A percentile compares a stretch with the other conserved stretches of the same genome.
Conservation (phyloP, 2,113 vertebrate genomes). For the Platichthys stellatus region DNA sequence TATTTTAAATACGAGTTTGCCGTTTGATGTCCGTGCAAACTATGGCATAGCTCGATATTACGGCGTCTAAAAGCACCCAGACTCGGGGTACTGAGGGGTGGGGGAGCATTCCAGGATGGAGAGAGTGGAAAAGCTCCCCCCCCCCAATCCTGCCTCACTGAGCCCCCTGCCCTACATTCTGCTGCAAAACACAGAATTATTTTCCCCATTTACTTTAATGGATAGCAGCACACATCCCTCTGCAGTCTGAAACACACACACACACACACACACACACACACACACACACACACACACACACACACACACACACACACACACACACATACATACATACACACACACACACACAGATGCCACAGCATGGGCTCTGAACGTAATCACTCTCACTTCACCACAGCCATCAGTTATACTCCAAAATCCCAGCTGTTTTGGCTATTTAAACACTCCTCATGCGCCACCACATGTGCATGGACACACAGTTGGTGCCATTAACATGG, state of each 20-base stretch:
- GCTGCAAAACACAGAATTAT: conserved; percentile 29
- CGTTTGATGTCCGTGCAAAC: neutral
- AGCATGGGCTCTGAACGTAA: conserved; percentile 25
- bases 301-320: neutral
- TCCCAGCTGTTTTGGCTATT: conserved; percentile 66
- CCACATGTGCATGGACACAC: conserved; percentile 36
- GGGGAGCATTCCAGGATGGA: conserved; percentile 54
- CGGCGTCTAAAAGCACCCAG: conserved; percentile 30
- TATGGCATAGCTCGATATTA: conserved; percentile 23
- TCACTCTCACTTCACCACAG: conserved; percentile 55
- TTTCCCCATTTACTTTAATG: conserved; percentile 51
- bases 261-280: conserved; percentile 12
- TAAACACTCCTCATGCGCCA: conserved; percentile 39
- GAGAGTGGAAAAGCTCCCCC: conserved; percentile 45
- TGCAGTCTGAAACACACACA: conserved; percentile 26
- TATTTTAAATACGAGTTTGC: conserved; percentile 7
- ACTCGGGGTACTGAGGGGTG: conserved; percentile 4
- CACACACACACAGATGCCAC: conserved; percentile 21
- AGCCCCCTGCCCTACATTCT: conserved; percentile 51
- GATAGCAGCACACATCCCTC: conserved; percentile 62
- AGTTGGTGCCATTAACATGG: conserved; percentile 55
- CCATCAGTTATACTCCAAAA: conserved; percentile 35
- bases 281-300: conserved; percentile 7
- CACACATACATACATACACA: neutral
- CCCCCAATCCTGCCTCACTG: conserved; percentile 17